Evolutionary conservation across 2,797 vertebrate species (phyloP).

Genomic region (Acrocephalus scirpaceus): DNA sequence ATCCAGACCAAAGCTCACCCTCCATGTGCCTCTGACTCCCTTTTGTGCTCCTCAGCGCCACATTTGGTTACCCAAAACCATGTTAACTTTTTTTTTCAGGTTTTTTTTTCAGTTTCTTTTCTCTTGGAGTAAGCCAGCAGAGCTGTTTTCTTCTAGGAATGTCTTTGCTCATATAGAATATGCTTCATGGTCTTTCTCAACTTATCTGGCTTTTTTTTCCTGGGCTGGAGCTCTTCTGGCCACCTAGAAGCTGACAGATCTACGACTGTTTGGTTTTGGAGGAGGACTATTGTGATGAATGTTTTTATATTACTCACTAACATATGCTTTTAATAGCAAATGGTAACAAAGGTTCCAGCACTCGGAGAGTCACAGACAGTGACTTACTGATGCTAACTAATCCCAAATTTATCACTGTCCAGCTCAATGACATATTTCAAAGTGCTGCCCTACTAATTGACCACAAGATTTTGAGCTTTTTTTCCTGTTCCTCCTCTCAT

Average conservation of each 20-base stretch:
- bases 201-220: neutral
- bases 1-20: neutral
- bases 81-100: neutral
- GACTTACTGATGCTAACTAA: neutral
- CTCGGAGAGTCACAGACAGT: neutral
- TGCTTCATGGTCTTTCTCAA: neutral
- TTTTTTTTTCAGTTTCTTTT: neutral
- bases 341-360: neutral
- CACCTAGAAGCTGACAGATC: conserved; percentile 1
- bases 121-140: neutral
- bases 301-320: neutral
- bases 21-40: neutral
- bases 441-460: neutral
- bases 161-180: neutral
- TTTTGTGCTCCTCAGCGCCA: neutral
- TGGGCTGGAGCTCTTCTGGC: neutral
- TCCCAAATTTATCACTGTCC: neutral
- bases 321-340: conserved; percentile 51
- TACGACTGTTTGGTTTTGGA: neutral
- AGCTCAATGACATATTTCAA: neutral
- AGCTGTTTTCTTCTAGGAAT: neutral
- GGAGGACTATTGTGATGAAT: neutral
- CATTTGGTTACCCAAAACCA: neutral
- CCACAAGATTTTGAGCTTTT: neutral
- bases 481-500: neutral